Conservation (phyloP, 2,888 invertebrate species). For the Teleogryllus oceanicus region DNA sequence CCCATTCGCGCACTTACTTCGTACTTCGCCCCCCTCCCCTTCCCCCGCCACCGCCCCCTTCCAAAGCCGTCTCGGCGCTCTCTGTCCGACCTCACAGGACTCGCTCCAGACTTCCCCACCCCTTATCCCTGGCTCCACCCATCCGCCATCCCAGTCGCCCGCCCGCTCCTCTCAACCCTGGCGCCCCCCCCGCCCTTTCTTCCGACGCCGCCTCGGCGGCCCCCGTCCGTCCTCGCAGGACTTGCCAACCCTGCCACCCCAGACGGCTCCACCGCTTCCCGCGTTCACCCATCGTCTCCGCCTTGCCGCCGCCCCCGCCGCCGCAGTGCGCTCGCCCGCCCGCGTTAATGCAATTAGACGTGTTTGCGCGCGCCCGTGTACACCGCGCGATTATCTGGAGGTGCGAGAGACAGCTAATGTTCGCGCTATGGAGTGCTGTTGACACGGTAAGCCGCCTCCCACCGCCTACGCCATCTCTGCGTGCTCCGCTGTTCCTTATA, state of each 20-base stretch:
- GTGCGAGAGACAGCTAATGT: slow-evolving; percentile 7
- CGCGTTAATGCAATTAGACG: slow-evolving; percentile 1
- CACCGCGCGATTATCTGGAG: slow-evolving; percentile 18
- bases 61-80: background rate
- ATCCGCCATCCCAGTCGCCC: background rate
- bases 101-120: no score
- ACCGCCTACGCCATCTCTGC: background rate
- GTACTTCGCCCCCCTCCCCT: background rate
- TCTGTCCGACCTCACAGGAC: background rate
- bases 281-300: no score
- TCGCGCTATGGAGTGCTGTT: slow-evolving; percentile 7
- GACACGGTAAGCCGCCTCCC: background rate
- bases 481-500: background rate
- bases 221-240: background rate
- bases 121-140: background rate
- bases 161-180: background rate
- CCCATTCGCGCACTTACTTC: background rate
- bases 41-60: background rate
- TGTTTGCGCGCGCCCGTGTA: slow-evolving; percentile 18
- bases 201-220: background rate
- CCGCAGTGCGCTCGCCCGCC: background rate
- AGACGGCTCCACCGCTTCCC: no score
- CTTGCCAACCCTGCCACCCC: no score
- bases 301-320: no score
- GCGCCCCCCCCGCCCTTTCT: background rate